These are phyloP conservation scores for Xyrichtys novacula DNA, from an alignment of 2,797 vertebrate genomes.

Conservation along the genomic window DNA sequence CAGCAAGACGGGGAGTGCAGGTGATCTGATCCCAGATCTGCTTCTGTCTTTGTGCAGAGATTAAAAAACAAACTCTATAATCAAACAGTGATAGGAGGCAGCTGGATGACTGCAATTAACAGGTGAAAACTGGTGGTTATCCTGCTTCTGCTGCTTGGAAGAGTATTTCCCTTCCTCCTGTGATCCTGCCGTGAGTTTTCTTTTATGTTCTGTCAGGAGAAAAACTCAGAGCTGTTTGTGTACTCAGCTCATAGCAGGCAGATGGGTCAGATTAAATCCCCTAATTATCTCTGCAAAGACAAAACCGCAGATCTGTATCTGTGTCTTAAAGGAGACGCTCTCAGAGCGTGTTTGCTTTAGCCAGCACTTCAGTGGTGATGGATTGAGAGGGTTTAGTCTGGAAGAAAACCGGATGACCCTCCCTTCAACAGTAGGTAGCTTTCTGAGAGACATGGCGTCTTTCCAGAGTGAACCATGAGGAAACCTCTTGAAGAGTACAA, in stretches of 20 bases:
- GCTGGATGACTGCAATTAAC: slow-evolving; percentile 68
- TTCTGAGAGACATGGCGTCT: slow-evolving; percentile 49
- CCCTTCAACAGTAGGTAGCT: slow-evolving; percentile 53
- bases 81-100: slow-evolving; percentile 61
- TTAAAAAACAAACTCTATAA: slow-evolving; percentile 55
- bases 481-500: slow-evolving; percentile 35
- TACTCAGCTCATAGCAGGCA: slow-evolving; percentile 21
- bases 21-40: slow-evolving; percentile 45
- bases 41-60: slow-evolving; percentile 12
- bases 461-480: slow-evolving; percentile 51
- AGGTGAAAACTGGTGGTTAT: slow-evolving; percentile 67
- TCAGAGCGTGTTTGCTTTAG: neutral
- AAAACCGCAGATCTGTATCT: neutral
- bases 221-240: slow-evolving; percentile 6
- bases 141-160: slow-evolving; percentile 47
- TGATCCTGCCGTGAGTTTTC: slow-evolving; percentile 32
- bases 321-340: neutral
- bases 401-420: neutral
- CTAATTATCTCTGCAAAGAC: slow-evolving; percentile 24
- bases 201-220: slow-evolving; percentile 28
- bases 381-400: neutral
- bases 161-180: slow-evolving; percentile 53
- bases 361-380: neutral
- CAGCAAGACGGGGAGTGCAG: slow-evolving; percentile 51
- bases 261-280: slow-evolving; percentile 33